These are phyloP conservation scores for Dermolepida albohirtum DNA, from an alignment of 2,888 invertebrate species.

Conservation along the genomic window DNA sequence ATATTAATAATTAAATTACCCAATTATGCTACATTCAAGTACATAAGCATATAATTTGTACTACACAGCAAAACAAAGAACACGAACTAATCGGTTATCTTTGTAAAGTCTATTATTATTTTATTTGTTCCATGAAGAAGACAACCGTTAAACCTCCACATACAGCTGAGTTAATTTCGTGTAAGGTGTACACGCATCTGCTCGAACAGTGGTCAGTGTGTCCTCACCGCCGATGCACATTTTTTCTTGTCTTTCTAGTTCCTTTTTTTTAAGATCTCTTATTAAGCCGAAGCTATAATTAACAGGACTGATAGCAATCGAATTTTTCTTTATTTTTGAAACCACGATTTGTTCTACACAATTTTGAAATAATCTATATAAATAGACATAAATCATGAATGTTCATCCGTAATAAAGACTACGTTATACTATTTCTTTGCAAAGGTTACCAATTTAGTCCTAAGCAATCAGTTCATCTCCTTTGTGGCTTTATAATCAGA, in stretches of 20 bases:
- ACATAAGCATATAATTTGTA: no score
- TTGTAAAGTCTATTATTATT: slow-evolving; percentile 25
- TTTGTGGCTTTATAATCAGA: no score
- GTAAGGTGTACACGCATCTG: slow-evolving; percentile 40
- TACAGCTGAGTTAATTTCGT: slow-evolving; percentile 35
- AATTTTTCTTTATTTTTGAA: not conserved
- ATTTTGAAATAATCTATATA: no score
- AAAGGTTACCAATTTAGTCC: no score
- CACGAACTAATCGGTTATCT: slow-evolving; percentile 7
- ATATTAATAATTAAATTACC: no score
- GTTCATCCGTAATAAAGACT: no score
- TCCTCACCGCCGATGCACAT: slow-evolving; percentile 2
- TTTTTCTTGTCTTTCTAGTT: slow-evolving; percentile 15
- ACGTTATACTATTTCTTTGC: no score
- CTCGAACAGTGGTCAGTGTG: slow-evolving; percentile 33
- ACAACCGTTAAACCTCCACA: slow-evolving; percentile 31
- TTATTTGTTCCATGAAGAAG: slow-evolving; percentile 28
- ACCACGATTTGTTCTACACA: no score
- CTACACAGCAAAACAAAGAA: slow-evolving; percentile 6
- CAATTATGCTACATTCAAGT: no score
- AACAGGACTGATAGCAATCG: slow-evolving; percentile 24
- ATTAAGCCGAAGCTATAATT: slow-evolving; percentile 23
- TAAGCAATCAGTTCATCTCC: no score
- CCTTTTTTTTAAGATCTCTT: slow-evolving; percentile 1
- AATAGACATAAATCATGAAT: no score